These are phyloP conservation scores for Sminthurinus aureus DNA, from an alignment of 2,888 invertebrate species.

Conservation along the genomic window DNA sequence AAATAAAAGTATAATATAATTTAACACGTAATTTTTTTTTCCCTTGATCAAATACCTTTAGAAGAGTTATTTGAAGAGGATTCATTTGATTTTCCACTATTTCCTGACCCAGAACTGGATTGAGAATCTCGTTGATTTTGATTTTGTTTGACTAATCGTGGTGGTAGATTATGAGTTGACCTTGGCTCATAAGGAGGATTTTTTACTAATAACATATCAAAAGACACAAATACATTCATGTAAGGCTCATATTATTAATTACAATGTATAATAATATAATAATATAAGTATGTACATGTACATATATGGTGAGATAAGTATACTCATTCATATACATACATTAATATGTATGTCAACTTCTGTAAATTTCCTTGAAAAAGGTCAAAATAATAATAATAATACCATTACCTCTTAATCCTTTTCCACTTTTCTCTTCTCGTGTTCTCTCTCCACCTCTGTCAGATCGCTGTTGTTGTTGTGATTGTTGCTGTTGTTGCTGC, in stretches of 20 bases:
- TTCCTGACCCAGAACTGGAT: conserved; percentile 14
- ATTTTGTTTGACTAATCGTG: conserved; percentile 38
- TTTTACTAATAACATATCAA: no score
- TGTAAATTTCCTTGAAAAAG: no score
- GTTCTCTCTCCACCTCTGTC: neutral
- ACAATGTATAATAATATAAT: no score
- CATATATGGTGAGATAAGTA: no score
- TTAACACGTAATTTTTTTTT: no score
- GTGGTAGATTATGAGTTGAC: conserved; percentile 46
- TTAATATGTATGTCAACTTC: no score
- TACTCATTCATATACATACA: no score
- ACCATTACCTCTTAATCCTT: conserved; percentile 19
- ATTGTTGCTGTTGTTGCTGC: conserved; percentile 4
- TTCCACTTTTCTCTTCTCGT: conserved; percentile 21
- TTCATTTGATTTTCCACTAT: neutral
- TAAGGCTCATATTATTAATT: no score
- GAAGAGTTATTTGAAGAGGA: conserved; percentile 1
- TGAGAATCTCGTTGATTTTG: conserved; percentile 22
- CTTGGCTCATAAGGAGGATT: conserved; percentile 57
- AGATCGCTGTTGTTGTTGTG: conserved; percentile 1
- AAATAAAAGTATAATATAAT: neutral
- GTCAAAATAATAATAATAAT: no score
- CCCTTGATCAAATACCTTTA: conserved; percentile 12
- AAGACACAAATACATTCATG: no score
- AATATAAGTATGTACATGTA: no score